Percentiles rank a stretch among this genome's conserved stretches.
These are phyloP conservation scores for Lasioglossum lativentre DNA, from an alignment of 2,888 invertebrate genomes.

Conservation along the genomic window DNA sequence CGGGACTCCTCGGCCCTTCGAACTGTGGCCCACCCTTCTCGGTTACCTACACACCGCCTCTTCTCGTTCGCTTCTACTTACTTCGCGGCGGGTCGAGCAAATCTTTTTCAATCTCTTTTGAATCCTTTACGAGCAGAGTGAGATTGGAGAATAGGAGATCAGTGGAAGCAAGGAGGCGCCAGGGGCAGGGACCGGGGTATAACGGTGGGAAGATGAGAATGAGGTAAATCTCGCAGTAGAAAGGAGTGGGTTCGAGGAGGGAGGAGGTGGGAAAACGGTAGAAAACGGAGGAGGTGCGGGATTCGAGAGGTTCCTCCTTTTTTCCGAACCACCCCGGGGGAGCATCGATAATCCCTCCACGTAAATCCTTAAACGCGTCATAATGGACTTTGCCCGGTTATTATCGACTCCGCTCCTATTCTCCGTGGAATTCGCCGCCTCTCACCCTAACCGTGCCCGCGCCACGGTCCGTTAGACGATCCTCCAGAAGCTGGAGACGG, in stretches of 20 bases:
- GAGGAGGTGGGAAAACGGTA: not conserved
- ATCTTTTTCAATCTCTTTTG: constrained; percentile 78
- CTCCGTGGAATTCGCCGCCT: constrained; percentile 50
- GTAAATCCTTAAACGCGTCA: constrained; percentile 71
- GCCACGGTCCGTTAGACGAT: constrained; percentile 47
- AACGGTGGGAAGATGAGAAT: constrained; percentile 53
- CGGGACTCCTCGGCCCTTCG: constrained; percentile 16
- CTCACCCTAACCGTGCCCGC: constrained; percentile 33
- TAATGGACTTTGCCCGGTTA: constrained; percentile 72
- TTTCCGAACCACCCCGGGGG: not conserved
- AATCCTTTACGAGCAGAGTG: constrained; percentile 74
- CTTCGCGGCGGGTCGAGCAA: constrained; percentile 68
- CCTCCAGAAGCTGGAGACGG: constrained; percentile 31
- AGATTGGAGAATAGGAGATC: constrained; percentile 69
- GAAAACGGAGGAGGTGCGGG: constrained; percentile 43
- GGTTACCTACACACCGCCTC: constrained; percentile 27
- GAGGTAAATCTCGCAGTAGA: constrained; percentile 64
- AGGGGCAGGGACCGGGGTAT: not conserved
- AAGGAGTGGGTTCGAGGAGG: not conserved
- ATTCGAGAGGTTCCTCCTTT: constrained; percentile 26
- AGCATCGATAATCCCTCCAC: constrained; percentile 64
- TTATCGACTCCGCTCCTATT: constrained; percentile 64
- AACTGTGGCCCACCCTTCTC: constrained; percentile 17
- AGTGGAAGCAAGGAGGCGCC: not conserved
- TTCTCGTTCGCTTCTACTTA: constrained; percentile 30